Conservation (phyloP, 2,113 vertebrate species). For the Entomyzon cyanotis region DNA sequence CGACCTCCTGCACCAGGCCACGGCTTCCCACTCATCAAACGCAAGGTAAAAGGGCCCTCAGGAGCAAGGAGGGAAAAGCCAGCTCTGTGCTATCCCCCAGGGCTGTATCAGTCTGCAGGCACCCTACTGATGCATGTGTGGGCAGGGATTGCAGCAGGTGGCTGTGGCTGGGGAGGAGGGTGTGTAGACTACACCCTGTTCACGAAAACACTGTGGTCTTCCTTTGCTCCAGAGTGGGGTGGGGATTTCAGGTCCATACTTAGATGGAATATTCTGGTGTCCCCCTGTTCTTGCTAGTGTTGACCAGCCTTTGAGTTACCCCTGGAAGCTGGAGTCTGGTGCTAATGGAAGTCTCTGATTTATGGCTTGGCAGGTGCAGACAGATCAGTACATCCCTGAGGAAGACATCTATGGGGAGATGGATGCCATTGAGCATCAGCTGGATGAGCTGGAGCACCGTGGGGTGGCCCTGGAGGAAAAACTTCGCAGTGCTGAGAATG, state of each 20-base stretch:
- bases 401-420: slow-evolving; percentile 84
- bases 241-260: not conserved
- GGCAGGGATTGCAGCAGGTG: not conserved
- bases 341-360: not conserved
- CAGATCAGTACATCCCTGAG: slow-evolving; percentile 81
- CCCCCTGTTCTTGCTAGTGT: accelerated
- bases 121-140: not conserved
- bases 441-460: slow-evolving; percentile 83
- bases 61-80: not conserved
- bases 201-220: not conserved
- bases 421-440: slow-evolving; percentile 78
- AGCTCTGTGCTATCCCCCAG: not conserved
- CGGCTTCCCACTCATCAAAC: slow-evolving; percentile 91
- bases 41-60: slow-evolving; percentile 78
- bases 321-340: not conserved
- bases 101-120: not conserved
- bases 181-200: not conserved
- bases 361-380: slow-evolving; percentile 79
- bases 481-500: slow-evolving; percentile 78
- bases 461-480: slow-evolving; percentile 86
- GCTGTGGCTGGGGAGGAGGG: not conserved
- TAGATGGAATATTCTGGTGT: not conserved
- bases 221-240: not conserved
- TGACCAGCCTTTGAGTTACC: not conserved
- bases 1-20: slow-evolving; percentile 84